Percentiles rank a stretch among this genome's conserved stretches.
phyloP scores from a whole-genome alignment of 2,113 vertebrate species.

The Eidolon helvum region DNA sequence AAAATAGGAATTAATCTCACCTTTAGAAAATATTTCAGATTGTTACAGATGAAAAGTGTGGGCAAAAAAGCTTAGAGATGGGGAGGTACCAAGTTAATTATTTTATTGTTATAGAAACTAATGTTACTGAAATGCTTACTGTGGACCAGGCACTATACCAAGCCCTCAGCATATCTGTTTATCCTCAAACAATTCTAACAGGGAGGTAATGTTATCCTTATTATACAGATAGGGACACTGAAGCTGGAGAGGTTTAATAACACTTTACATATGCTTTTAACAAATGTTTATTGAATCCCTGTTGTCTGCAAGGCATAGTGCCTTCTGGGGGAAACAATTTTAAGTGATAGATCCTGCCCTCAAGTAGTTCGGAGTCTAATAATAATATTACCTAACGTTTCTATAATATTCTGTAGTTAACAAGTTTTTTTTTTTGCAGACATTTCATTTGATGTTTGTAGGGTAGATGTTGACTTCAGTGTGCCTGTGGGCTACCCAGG shows the following conservation, averaged over 20 bases:
- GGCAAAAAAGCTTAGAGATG: neutral
- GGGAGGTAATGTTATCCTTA: neutral
- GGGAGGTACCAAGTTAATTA: neutral
- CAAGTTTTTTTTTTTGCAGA: neutral
- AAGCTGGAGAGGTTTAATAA: neutral
- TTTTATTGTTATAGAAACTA: neutral
- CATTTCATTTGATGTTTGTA: neutral
- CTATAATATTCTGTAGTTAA: neutral
- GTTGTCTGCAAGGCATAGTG: neutral
- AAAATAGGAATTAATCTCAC: neutral
- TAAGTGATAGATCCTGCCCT: neutral
- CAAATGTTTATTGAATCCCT: neutral
- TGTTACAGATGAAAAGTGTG: neutral
- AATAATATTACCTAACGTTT: neutral
- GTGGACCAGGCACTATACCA: neutral
- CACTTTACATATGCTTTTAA: neutral
- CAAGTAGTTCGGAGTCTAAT: neutral
- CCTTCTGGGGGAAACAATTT: neutral
- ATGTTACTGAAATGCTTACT: neutral
- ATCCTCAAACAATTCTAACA: neutral
- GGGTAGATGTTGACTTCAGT: neutral
- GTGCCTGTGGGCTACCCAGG: neutral
- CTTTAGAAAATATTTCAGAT: neutral
- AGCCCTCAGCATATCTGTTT: neutral
- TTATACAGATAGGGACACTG: neutral